Conservation (phyloP, 2,797 vertebrate species). For the Myotis myotis region DNA sequence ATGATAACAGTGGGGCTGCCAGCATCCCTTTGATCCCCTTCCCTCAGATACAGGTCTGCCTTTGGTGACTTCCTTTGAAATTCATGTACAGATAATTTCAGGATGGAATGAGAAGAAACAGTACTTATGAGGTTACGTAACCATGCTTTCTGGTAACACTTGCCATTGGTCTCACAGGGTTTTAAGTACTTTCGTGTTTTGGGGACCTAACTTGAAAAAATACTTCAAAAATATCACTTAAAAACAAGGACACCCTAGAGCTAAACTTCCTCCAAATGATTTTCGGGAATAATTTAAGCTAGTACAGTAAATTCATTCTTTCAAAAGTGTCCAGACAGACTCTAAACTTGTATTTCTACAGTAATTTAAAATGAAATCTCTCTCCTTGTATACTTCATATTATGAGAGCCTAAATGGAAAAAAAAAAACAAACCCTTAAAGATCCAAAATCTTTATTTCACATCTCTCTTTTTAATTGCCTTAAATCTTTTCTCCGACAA, state of each 20-base stretch:
- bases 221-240: constrained; percentile 50
- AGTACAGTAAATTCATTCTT: constrained; percentile 33
- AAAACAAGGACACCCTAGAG: constrained; percentile 58
- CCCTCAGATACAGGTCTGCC: neutral
- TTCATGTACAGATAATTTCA: constrained; percentile 15
- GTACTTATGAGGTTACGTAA: constrained; percentile 49
- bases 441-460: neutral
- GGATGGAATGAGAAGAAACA: neutral
- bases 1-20: neutral
- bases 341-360: constrained; percentile 18
- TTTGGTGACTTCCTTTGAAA: constrained; percentile 40
- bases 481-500: neutral
- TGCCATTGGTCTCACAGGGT: constrained; percentile 32
- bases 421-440: neutral
- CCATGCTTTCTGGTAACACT: constrained; percentile 44
- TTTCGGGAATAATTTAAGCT: constrained; percentile 52
- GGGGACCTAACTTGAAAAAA: constrained; percentile 64
- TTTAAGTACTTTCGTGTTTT: constrained; percentile 64
- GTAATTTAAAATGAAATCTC: constrained; percentile 15
- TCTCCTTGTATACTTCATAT: constrained; percentile 4
- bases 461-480: neutral
- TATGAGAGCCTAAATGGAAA: neutral
- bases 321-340: constrained; percentile 45
- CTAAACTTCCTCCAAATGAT: constrained; percentile 61
- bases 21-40: constrained; percentile 44